phyloP scores from a whole-genome alignment of 2,888 invertebrate genomes.

The Yponomeuta plumbellus region DNA sequence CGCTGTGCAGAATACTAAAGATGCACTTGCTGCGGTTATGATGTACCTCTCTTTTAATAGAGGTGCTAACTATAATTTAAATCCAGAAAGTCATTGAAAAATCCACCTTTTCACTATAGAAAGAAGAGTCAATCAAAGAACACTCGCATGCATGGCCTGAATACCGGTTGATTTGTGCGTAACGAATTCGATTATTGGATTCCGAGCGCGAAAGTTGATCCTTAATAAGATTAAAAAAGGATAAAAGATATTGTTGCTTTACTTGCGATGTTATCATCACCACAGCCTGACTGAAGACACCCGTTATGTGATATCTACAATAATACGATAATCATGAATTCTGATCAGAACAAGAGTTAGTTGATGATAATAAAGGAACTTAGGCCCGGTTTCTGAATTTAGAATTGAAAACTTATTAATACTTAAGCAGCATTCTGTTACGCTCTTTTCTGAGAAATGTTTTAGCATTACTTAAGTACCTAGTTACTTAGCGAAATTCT shows the following conservation, averaged over 20 bases:
- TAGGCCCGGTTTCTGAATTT: too few relatives aligned
- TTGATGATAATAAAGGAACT: too few relatives aligned
- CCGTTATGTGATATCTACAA: neutral
- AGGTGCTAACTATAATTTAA: neutral
- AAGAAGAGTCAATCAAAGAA: neutral
- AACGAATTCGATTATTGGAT: conserved; percentile 6
- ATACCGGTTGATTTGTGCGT: conserved; percentile 2
- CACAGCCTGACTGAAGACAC: neutral
- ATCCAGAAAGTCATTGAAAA: neutral
- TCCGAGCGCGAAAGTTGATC: conserved; percentile 8
- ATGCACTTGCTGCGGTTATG: neutral
- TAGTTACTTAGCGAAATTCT: too few relatives aligned
- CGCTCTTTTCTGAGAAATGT: too few relatives aligned
- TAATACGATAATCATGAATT: neutral
- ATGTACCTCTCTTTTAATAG: conserved; percentile 2
- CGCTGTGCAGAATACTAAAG: neutral
- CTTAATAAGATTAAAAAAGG: neutral
- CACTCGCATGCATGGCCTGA: neutral
- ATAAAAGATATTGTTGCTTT: neutral
- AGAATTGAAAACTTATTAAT: too few relatives aligned
- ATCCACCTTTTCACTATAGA: neutral
- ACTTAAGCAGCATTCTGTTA: too few relatives aligned
- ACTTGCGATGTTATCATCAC: neutral
- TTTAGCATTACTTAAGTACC: too few relatives aligned
- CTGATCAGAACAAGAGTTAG: too few relatives aligned